A percentile compares a stretch with the other conserved stretches of the same genome.
phyloP scores from a whole-genome alignment of 2,797 vertebrate genomes.

The Poecilia velifera region DNA sequence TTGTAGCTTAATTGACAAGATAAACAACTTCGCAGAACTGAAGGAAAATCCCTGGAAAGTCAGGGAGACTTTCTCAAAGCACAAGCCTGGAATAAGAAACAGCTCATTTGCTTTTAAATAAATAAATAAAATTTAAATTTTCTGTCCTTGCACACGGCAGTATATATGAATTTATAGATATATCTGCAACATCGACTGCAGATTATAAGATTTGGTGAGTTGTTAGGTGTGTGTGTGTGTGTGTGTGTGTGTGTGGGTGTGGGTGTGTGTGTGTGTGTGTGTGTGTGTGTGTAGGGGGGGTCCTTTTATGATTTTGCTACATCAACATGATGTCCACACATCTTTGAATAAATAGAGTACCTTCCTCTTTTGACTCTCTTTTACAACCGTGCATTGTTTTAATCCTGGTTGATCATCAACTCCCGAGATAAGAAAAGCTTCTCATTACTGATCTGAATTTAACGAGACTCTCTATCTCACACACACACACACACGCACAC shows the following conservation, averaged over 20 bases:
- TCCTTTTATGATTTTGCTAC: slow-evolving; percentile 57
- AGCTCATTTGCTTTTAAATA: not conserved
- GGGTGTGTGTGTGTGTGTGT: not conserved
- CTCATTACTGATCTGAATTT: not conserved
- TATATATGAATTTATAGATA: not conserved
- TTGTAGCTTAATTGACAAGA: slow-evolving; percentile 23
- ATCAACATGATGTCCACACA: not conserved
- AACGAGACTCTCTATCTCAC: not conserved
- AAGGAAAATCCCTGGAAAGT: not conserved
- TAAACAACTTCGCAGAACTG: not conserved
- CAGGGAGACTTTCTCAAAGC: not conserved
- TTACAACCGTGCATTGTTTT: slow-evolving; percentile 25
- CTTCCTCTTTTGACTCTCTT: slow-evolving; percentile 38
- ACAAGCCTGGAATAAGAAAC: slow-evolving; percentile 3
- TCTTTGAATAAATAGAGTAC: slow-evolving; percentile 1
- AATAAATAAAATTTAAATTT: not conserved
- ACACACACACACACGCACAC: too few species aligned
- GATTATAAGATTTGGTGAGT: not conserved
- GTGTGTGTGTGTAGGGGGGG: accelerated
- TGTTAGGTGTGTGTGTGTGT: not conserved
- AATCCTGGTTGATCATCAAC: slow-evolving; percentile 57
- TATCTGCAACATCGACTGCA: not conserved
- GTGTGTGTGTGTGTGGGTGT: accelerated
- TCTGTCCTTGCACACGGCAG: not conserved
- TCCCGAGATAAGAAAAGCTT: slow-evolving; percentile 24